phyloP scores from a whole-genome alignment of 2,888 invertebrate genomes.

The Cataglyphis albicans region DNA sequence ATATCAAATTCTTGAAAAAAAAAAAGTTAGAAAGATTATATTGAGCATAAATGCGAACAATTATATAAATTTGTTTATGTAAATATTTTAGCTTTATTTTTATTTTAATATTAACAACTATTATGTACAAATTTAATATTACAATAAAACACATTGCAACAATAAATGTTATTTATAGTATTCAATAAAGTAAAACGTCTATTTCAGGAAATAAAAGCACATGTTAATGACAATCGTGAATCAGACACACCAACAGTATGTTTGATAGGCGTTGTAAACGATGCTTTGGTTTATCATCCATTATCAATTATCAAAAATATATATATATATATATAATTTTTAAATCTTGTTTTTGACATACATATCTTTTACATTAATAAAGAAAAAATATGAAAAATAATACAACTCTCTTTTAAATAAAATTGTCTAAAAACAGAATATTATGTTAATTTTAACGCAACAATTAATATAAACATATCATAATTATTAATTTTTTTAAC shows the following conservation, averaged over 20 bases:
- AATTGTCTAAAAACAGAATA: not conserved
- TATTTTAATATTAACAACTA: not conserved
- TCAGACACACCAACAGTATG: not conserved
- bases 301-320: not conserved
- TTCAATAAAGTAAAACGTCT: not conserved
- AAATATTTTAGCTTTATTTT: not conserved
- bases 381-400: too few relatives aligned
- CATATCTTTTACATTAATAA: too few relatives aligned
- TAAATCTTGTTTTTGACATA: too few relatives aligned
- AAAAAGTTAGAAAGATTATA: not conserved
- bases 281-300: not conserved
- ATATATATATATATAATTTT: too few relatives aligned
- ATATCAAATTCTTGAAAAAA: slow-evolving; percentile 31
- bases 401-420: too few relatives aligned
- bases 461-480: not conserved
- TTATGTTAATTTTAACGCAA: not conserved
- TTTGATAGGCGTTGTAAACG: slow-evolving; percentile 16
- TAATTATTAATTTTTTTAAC: not conserved
- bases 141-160: not conserved
- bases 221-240: not conserved
- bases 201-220: not conserved
- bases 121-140: not conserved
- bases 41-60: not conserved
- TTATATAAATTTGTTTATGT: not conserved
- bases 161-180: not conserved